phyloP scores from a whole-genome alignment of 2,113 vertebrate species.

The Channa argus region DNA sequence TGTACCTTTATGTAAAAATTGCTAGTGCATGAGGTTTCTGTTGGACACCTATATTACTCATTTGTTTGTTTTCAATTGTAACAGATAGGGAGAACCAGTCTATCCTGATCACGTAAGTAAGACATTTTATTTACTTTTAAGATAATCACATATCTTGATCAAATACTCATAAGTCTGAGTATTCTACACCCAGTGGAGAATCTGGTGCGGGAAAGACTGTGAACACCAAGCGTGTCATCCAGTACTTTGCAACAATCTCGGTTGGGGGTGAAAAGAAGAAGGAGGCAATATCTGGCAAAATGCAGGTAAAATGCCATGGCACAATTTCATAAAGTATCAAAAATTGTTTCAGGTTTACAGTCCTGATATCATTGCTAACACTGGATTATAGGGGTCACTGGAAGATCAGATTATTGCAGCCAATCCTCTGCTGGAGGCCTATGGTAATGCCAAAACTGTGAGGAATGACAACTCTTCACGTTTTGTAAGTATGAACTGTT shows the following conservation, averaged over 20 bases:
- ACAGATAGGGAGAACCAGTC: conserved; percentile 78
- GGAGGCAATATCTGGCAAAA: conserved; percentile 74
- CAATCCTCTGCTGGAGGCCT: conserved; percentile 85
- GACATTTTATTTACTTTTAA: not conserved
- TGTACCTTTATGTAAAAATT: not conserved
- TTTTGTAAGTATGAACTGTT: conserved; percentile 81
- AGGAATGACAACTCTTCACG: conserved; percentile 90
- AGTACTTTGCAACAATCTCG: conserved; percentile 95
- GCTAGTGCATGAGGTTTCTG: not conserved
- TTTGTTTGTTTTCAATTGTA: conserved; percentile 5
- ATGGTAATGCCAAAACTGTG: conserved; percentile 89
- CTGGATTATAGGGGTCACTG: conserved; percentile 38
- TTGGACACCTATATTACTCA: not conserved
- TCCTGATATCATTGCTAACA: too few species aligned
- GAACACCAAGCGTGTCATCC: conserved; percentile 94
- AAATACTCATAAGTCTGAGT: conserved; percentile 2
- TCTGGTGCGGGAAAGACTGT: conserved; percentile 96
- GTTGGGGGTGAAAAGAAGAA: conserved; percentile 65
- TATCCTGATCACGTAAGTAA: conserved; percentile 75
- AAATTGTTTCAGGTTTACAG: too few species aligned
- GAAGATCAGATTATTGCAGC: conserved; percentile 85
- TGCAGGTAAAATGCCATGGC: conserved; percentile 77
- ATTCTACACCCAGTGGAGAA: conserved; percentile 86
- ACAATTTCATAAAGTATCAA: too few species aligned
- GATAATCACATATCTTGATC: not conserved